Base-by-base conservation (phyloP, 2,888 invertebrate species). In the Lithophane socia region DNA sequence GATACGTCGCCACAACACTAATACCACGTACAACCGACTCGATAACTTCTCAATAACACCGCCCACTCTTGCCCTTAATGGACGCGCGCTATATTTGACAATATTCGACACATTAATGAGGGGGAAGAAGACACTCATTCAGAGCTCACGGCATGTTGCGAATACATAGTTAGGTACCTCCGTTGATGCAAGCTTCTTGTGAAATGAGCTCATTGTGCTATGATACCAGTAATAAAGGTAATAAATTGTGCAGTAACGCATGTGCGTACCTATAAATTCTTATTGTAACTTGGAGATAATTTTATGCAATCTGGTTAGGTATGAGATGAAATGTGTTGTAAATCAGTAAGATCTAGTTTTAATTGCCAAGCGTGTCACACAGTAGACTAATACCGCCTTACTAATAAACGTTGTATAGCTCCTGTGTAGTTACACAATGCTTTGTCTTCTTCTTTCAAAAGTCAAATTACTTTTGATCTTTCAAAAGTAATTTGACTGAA, bases 51-150 rank as follows among this genome's bases (percentile, higher is more conserved):
- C 91, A 92, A 92, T 91, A 89, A 90, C 87, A 83, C 92, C 94
- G 93, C 95, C 95, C 90, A 89, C 89, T 86, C 58, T 73, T 91
- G 90, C 92, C 90, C 91, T 92, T 95, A 95, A 96, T 95, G 95
- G 94, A 94, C 83, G 88, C 88, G 77, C 83, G 91, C 87, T 89
- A 91, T 92, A 92, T 94, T 95, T 95, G 94, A 95, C 95, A 95
- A 95, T 93, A 93, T 93, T 93, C 93, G 95, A 95, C 95, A 94
- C 89, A 75, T 89, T 95, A 95, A 96, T 95, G 82, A 95, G 91
- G 89, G 93, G 88, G 92, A 89, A 90, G 90, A 83, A 87, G 79
- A 86, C 86, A 87, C 37, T 52, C 80, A 86, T 90, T 88, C 76
- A 86, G 80, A 80, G 83, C 73, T 84, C 63, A 70, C 72, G 47